phyloP scores from a whole-genome alignment of 2,888 invertebrate genomes.

The Amphipyra berbera region DNA sequence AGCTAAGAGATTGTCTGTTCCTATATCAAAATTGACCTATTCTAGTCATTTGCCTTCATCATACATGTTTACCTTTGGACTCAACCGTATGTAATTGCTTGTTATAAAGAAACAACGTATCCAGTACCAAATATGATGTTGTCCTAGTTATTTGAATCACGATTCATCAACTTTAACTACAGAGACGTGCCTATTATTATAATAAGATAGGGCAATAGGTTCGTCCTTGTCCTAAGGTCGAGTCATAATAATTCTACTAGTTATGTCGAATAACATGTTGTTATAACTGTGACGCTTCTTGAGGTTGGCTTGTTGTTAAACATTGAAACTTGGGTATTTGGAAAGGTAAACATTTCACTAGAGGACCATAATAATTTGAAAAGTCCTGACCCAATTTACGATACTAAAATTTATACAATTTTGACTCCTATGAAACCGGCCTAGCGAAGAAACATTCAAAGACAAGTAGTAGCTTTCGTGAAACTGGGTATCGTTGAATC shows the following conservation, averaged over 20 bases:
- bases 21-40: neutral
- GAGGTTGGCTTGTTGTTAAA: neutral
- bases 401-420: too few relatives aligned
- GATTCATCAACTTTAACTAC: conserved; percentile 36
- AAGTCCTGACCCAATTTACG: too few relatives aligned
- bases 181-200: conserved; percentile 22
- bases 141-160: conserved; percentile 51
- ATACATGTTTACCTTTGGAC: conserved; percentile 17
- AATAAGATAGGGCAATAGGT: conserved; percentile 33
- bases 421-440: too few relatives aligned
- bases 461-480: too few relatives aligned
- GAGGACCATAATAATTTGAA: too few relatives aligned
- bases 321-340: neutral
- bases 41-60: neutral
- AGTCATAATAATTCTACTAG: neutral
- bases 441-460: too few relatives aligned
- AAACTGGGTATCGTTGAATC: too few relatives aligned
- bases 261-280: conserved; percentile 5
- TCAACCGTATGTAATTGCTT: conserved; percentile 25
- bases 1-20: too few relatives aligned
- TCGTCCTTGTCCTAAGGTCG: conserved; percentile 36
- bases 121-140: conserved; percentile 27
- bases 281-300: conserved; percentile 1
- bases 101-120: conserved; percentile 19
- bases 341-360: neutral